Evolutionary conservation across 2,888 invertebrate species (phyloP).

Genomic region (Phlogophora meticulosa): DNA sequence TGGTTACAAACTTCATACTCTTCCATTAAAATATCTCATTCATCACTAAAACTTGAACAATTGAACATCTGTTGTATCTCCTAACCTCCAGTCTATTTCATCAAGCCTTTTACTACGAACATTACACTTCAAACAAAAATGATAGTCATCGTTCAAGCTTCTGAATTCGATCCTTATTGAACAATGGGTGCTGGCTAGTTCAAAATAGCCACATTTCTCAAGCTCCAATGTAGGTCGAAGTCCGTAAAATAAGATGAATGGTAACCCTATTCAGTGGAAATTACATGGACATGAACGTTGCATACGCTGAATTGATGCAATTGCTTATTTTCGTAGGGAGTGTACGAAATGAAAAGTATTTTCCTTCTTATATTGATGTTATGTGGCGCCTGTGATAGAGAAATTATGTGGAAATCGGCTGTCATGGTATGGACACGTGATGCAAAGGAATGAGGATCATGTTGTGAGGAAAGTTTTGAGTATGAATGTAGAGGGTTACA

Average conservation of each 20-base stretch:
- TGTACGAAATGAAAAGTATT: conserved; percentile 47
- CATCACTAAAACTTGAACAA: too few species aligned
- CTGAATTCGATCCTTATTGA: conserved; percentile 53
- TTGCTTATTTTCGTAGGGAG: conserved; percentile 58
- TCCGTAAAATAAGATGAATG: conserved; percentile 72
- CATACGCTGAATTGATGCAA: conserved; percentile 65
- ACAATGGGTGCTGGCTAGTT: conserved; percentile 61
- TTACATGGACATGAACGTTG: conserved; percentile 65
- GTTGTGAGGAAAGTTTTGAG: too few species aligned
- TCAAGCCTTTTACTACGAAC: conserved; percentile 16
- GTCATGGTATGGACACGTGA: too few species aligned
- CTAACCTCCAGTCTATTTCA: conserved; percentile 1
- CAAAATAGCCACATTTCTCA: conserved; percentile 68
- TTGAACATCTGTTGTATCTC: not conserved
- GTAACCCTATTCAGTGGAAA: conserved; percentile 67
- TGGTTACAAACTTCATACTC: too few species aligned
- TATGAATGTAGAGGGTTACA: too few species aligned
- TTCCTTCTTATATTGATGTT: conserved; percentile 44
- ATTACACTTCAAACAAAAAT: conserved; percentile 60
- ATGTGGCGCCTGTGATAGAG: too few species aligned
- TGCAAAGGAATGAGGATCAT: too few species aligned
- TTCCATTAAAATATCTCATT: too few species aligned
- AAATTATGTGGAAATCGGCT: too few species aligned
- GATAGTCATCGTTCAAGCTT: conserved; percentile 63
- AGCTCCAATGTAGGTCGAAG: conserved; percentile 71